Base-by-base conservation (phyloP, 2,113 vertebrate species). In the Spilogale gracilis region DNA sequence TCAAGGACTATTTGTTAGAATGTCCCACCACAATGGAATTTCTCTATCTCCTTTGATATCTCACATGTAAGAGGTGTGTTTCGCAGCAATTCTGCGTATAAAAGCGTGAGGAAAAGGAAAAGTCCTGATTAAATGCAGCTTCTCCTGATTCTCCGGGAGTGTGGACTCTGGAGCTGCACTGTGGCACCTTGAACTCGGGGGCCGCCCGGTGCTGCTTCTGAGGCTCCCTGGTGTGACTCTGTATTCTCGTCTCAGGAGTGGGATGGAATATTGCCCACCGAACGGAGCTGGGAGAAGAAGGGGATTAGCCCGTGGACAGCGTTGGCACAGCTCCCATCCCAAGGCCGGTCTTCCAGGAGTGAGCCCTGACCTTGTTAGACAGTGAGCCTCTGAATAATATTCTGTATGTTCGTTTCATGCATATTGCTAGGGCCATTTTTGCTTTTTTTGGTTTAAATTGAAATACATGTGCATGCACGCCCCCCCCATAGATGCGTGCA, bases 401-500 rank as follows among this genome's bases (percentile, higher is more conserved):
- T 56, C 45, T 74, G 18, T 27, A 52, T 54, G 48, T 83, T 63
- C 18, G 9, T 20, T 43, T 79, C n/a, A 0, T 65, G 67, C 79
- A 65, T 21, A 9, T 30, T 17, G 25, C 54, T 11, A 38, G 25
- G n/a, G 1, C 11, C 8, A 12, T 67, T 30, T 54, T 67, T 50
- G 23, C 61, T 80, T 79, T 60, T 73, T 80, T 25, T 43, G 6
- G 52, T 48, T 60, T 25, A n/a, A 56, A 25, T 73, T 48, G 48
- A 61, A 79, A 45, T 58, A 45, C 0, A 2, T 9, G 6, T 4
- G 27, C 27, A 52, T 38, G 38, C 48, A 78, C 14, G 30, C 45
- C 4, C 9, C 38, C 4, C 25, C 2, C 9, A 32, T 13, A n/a
- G 27, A 43, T 1, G 1, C 32, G 10, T 2, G 1, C 27, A 56